phyloP scores from a whole-genome alignment of 2,113 vertebrate species.

The Oxygymnocypris stewartii region DNA sequence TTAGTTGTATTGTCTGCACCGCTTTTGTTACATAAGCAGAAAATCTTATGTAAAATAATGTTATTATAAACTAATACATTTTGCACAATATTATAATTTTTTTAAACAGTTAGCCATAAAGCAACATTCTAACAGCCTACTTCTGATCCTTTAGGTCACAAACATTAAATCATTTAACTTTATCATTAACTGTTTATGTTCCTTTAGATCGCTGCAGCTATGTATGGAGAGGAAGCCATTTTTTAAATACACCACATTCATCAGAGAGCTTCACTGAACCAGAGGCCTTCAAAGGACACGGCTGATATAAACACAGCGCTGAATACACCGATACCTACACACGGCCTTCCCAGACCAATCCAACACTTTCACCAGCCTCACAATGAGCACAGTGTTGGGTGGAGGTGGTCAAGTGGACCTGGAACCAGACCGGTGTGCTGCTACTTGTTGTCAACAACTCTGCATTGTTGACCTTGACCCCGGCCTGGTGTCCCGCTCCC shows the following conservation, averaged over 20 bases:
- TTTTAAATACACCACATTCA: background rate
- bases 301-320: background rate
- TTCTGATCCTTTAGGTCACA: background rate
- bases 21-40: background rate
- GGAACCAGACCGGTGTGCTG: constrained; percentile 53
- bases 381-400: constrained; percentile 5
- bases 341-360: background rate
- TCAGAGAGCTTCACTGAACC: background rate
- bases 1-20: background rate
- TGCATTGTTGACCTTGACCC: constrained; percentile 72
- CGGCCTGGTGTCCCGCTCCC: constrained; percentile 54
- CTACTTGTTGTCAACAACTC: constrained; percentile 67
- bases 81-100: background rate
- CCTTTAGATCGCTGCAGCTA: background rate
- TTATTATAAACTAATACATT: background rate
- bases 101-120: background rate
- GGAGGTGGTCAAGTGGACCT: constrained; percentile 34
- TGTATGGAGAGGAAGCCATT: background rate
- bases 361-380: constrained; percentile 12
- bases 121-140: background rate
- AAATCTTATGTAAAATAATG: background rate
- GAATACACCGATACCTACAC: background rate
- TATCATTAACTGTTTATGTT: constrained; percentile 13
- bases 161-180: background rate
- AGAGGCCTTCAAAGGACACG: background rate